Evolutionary conservation across 1,140 invertebrate species (phyloP).

Genomic region (Oryzaephilus surinamensis): DNA sequence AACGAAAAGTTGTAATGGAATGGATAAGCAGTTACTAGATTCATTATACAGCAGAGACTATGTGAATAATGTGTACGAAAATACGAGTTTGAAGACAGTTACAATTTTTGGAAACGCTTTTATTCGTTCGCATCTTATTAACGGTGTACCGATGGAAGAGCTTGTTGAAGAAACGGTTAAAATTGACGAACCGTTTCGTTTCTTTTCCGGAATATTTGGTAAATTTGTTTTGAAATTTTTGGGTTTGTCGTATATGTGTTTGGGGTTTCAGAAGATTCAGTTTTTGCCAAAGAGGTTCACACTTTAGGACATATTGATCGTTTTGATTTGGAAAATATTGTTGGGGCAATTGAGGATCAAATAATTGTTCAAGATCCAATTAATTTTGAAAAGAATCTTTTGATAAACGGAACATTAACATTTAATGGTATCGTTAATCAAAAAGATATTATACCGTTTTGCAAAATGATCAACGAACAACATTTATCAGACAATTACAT

Average conservation of each 20-base stretch:
- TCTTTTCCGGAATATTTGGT: constrained; percentile 35
- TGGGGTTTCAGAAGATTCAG: too few relatives aligned
- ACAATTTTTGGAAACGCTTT: constrained; percentile 23
- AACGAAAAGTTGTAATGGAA: too few relatives aligned
- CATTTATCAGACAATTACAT: constrained; percentile 14
- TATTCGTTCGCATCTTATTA: constrained; percentile 28
- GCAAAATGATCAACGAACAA: constrained; percentile 2
- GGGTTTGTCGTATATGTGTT: neutral
- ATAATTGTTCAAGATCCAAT: constrained; percentile 14
- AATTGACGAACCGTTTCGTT: constrained; percentile 30
- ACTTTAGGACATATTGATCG: constrained; percentile 27
- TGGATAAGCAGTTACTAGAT: too few relatives aligned
- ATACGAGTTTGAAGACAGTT: constrained; percentile 32
- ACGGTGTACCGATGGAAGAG: constrained; percentile 30
- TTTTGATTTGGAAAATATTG: constrained; percentile 26
- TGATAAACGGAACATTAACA: constrained; percentile 17
- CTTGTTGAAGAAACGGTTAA: constrained; percentile 33
- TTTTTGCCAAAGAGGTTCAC: too few relatives aligned
- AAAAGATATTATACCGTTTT: constrained; percentile 13
- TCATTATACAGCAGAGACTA: too few relatives aligned
- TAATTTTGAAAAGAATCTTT: constrained; percentile 20
- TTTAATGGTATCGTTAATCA: constrained; percentile 18
- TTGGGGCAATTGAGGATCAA: too few relatives aligned
- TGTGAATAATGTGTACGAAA: too few relatives aligned
- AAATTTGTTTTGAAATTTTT: too few relatives aligned